Conservation (phyloP, 2,797 vertebrate species). For the Taeniopygia guttata region DNA sequence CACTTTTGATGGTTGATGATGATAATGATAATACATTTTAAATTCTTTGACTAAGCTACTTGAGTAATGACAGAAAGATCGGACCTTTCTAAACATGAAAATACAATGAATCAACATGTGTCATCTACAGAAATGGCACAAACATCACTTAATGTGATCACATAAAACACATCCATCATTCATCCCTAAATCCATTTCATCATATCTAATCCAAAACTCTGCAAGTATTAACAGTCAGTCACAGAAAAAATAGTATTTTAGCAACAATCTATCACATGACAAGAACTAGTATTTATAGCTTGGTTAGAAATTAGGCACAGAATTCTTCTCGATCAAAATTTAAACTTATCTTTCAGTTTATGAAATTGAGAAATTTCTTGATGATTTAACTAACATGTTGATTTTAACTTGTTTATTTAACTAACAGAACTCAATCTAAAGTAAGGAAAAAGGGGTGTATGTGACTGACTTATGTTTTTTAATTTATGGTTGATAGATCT, state of each 20-base stretch:
- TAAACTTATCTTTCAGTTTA: background rate
- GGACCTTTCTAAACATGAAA: constrained; percentile 51
- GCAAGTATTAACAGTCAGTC: background rate
- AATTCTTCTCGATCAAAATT: background rate
- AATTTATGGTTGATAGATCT: background rate
- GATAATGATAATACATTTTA: constrained; percentile 27
- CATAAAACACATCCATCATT: constrained; percentile 46
- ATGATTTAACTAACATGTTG: background rate
- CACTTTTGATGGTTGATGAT: background rate
- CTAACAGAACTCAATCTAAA: background rate
- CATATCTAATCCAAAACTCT: constrained; percentile 16
- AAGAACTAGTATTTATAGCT: background rate
- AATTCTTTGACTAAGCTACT: constrained; percentile 41
- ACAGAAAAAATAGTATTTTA: background rate
- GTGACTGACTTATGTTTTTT: background rate
- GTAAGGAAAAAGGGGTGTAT: background rate
- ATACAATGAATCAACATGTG: constrained; percentile 46
- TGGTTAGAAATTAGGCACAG: background rate
- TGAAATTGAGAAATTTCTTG: background rate
- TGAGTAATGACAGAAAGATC: constrained; percentile 51
- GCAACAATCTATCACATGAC: background rate
- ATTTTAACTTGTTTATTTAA: background rate
- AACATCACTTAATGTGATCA: constrained; percentile 55
- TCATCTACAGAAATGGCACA: constrained; percentile 27
- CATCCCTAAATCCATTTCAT: constrained; percentile 37